These are phyloP conservation scores for Lophura nycthemera DNA, from an alignment of 2,113 vertebrate genomes.

Conservation along the genomic window DNA sequence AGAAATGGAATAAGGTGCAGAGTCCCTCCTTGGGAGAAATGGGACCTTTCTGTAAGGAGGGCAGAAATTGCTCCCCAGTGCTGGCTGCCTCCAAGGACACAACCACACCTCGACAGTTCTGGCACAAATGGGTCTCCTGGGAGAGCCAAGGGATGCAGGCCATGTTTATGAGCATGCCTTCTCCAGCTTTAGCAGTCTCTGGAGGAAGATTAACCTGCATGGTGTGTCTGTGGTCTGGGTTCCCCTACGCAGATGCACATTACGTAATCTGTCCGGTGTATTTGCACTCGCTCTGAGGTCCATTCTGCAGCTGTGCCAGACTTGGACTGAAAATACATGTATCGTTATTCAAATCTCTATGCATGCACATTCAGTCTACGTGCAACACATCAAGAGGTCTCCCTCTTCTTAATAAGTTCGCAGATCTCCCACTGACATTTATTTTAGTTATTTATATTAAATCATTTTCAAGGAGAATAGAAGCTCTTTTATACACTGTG, in stretches of 20 bases:
- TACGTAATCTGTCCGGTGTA: constrained; percentile 2
- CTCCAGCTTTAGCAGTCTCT: constrained; percentile 29
- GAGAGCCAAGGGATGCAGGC: neutral
- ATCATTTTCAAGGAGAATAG: constrained; percentile 65
- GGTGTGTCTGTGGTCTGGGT: neutral
- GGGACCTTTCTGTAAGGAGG: neutral
- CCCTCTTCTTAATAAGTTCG: constrained; percentile 57
- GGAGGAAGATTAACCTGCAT: neutral
- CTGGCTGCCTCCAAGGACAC: neutral
- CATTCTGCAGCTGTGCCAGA: neutral
- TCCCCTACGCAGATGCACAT: constrained; percentile 5
- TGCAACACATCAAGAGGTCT: constrained; percentile 28
- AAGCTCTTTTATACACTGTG: constrained; percentile 51
- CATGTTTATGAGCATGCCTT: neutral
- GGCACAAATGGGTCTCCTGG: neutral
- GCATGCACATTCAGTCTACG: neutral
- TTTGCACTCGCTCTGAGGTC: constrained; percentile 22
- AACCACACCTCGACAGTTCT: neutral
- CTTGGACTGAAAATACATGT: constrained; percentile 17
- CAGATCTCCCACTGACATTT: constrained; percentile 64
- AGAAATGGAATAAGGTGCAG: neutral
- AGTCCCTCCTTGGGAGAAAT: neutral
- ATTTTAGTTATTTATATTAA: constrained; percentile 68
- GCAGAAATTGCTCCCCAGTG: neutral
- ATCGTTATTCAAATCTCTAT: constrained; percentile 9